Evolutionary conservation across 2,888 invertebrate species (phyloP).

Genomic region (Disparrhopalites patrizii): DNA sequence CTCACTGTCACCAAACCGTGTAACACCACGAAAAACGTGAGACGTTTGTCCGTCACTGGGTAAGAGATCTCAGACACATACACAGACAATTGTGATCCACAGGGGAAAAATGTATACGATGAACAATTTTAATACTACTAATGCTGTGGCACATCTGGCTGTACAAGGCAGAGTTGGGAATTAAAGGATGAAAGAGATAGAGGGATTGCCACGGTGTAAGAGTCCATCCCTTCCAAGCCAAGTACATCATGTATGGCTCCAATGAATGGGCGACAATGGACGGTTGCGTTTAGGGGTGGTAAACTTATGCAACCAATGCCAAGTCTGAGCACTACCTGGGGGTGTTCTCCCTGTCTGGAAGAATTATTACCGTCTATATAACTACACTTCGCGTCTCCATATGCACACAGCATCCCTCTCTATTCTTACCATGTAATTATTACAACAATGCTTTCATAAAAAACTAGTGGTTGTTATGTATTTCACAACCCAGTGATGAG

Average conservation of each 20-base stretch:
- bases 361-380: constrained; percentile 28
- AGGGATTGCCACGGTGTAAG: not conserved
- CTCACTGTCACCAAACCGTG: too few relatives aligned
- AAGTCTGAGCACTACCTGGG: constrained; percentile 32
- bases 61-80: too few relatives aligned
- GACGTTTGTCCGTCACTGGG: too few relatives aligned
- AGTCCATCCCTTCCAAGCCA: constrained; percentile 1
- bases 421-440: too few relatives aligned
- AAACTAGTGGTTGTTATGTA: too few relatives aligned
- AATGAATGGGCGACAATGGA: constrained; percentile 49
- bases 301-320: constrained; percentile 49
- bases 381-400: constrained; percentile 3
- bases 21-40: too few relatives aligned
- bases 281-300: constrained; percentile 47
- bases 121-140: not conserved
- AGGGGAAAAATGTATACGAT: not conserved
- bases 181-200: not conserved
- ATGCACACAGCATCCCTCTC: too few relatives aligned
- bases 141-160: too few relatives aligned
- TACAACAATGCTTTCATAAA: too few relatives aligned
- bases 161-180: not conserved
- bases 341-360: constrained; percentile 25
- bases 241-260: constrained; percentile 46
- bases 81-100: too few relatives aligned
- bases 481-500: too few relatives aligned